Conservation (phyloP, 1,140 invertebrate species). For the Zaprionus ornatus region DNA sequence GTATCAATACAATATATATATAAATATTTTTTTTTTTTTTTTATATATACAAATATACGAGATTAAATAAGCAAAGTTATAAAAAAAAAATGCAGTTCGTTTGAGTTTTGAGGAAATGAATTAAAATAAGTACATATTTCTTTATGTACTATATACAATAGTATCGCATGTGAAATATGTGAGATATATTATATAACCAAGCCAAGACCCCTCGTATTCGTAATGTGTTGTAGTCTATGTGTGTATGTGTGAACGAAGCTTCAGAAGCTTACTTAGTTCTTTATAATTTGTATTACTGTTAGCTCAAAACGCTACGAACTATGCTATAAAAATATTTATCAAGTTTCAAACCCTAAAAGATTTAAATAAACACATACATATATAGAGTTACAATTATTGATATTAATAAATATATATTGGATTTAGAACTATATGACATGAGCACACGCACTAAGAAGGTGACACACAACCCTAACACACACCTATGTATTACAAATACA, state of each 20-base stretch:
- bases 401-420: conserved; percentile 25
- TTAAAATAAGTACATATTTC: neutral
- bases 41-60: neutral
- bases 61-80: neutral
- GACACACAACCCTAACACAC: neutral
- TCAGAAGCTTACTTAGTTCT: conserved; percentile 1
- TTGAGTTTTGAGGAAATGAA: neutral
- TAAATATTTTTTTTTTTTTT: neutral
- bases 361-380: neutral
- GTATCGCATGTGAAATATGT: neutral
- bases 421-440: neutral
- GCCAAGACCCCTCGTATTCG: neutral
- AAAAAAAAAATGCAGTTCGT: neutral
- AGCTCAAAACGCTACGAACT: neutral
- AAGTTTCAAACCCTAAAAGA: neutral
- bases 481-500: neutral
- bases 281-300: neutral
- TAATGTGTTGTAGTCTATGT: neutral
- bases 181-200: neutral
- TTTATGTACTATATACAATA: neutral
- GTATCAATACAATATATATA: conserved; percentile 13
- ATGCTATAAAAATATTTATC: neutral
- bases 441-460: neutral
- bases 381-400: neutral
- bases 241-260: neutral